A percentile compares a stretch with the other conserved stretches of the same genome.
These are phyloP conservation scores for Phainopepla nitens DNA, from an alignment of 2,113 vertebrate genomes.

Conservation along the genomic window DNA sequence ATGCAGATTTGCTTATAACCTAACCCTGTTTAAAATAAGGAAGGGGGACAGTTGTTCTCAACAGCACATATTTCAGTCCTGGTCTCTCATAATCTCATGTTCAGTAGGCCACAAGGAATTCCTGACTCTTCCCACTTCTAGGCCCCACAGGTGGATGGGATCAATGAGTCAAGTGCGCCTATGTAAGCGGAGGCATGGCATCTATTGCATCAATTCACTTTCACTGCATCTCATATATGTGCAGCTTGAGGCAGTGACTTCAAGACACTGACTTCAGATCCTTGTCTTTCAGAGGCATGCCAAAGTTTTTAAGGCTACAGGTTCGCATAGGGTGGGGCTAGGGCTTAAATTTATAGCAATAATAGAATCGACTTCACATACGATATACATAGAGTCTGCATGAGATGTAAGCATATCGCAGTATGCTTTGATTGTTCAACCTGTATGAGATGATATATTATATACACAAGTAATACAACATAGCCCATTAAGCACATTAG, in stretches of 20 bases:
- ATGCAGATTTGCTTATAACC: constrained; percentile 23
- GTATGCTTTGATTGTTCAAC: neutral
- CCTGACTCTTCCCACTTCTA: neutral
- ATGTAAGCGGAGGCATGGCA: neutral
- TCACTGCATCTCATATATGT: neutral
- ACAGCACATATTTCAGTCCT: neutral
- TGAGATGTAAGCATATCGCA: neutral
- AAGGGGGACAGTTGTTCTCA: neutral
- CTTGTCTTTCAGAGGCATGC: neutral
- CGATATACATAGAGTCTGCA: neutral
- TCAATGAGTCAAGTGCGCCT: neutral
- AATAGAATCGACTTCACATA: neutral
- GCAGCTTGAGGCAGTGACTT: neutral
- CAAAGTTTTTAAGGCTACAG: neutral
- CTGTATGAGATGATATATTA: neutral
- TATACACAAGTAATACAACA: neutral
- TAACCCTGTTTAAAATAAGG: neutral
- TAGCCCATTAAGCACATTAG: neutral
- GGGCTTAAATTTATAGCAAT: neutral
- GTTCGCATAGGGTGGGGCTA: rapidly evolving
- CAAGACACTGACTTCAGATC: neutral
- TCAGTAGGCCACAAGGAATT: neutral
- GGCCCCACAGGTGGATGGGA: neutral
- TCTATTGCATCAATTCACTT: neutral
- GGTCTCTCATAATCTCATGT: neutral